Conservation (phyloP, 2,888 invertebrate genomes). For the Melieria omissa region DNA sequence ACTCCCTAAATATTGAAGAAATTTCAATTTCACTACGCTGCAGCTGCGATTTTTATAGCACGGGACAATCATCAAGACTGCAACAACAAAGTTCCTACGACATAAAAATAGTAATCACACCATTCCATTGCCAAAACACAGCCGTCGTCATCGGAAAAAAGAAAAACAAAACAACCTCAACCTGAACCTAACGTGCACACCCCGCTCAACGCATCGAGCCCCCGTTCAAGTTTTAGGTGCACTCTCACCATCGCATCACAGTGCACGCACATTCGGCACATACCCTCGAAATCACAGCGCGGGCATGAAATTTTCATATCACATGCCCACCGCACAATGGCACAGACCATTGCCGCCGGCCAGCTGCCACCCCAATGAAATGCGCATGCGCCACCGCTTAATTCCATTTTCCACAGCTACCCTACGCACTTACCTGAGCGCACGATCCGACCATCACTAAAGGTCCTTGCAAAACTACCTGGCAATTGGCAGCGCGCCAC, state of each 20-base stretch:
- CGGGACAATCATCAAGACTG: no score
- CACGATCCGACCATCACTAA: constrained; percentile 31
- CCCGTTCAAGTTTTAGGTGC: constrained; percentile 48
- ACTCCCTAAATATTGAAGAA: no score
- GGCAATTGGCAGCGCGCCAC: constrained; percentile 40
- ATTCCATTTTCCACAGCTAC: constrained; percentile 37
- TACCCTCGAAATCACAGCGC: constrained; percentile 42
- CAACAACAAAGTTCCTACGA: not conserved
- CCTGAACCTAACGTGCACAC: constrained; percentile 7
- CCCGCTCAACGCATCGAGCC: constrained; percentile 15
- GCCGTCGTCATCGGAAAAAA: not conserved
- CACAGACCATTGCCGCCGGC: constrained; percentile 34
- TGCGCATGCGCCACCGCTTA: constrained; percentile 45
- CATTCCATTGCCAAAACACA: constrained; percentile 42
- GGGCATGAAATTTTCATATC: not conserved
- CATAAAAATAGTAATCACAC: constrained; percentile 46
- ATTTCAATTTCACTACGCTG: no score
- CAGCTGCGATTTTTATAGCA: no score
- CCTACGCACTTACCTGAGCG: constrained; percentile 57
- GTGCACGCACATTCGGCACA: constrained; percentile 8
- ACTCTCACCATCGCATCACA: not conserved
- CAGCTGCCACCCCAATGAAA: constrained; percentile 48
- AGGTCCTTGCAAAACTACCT: constrained; percentile 61
- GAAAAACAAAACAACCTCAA: constrained; percentile 35
- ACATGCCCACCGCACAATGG: constrained; percentile 19